Evolutionary conservation across 2,113 vertebrate genomes (phyloP).

Genomic region (Sturnira hondurensis): DNA sequence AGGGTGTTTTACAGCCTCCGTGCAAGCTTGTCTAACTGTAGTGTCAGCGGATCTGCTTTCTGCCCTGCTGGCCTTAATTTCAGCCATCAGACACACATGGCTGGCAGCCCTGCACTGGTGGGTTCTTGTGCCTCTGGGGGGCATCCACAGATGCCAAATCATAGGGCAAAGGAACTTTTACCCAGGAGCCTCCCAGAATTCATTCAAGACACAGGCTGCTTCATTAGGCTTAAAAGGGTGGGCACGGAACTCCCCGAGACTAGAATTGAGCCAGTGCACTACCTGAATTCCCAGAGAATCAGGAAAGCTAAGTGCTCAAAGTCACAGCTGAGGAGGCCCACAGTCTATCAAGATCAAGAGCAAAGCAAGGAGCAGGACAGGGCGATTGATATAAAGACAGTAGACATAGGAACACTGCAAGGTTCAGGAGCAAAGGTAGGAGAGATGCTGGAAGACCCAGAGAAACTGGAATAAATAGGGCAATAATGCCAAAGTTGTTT

Average conservation of each 20-base stretch:
- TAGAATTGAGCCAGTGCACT: background rate
- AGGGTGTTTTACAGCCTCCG: slow-evolving; percentile 51
- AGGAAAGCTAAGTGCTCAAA: background rate
- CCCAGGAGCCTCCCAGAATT: background rate
- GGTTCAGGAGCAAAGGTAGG: background rate
- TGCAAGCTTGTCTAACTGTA: slow-evolving; percentile 48
- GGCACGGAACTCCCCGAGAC: background rate
- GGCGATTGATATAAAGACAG: background rate
- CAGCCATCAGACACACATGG: slow-evolving; percentile 63
- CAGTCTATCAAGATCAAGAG: background rate
- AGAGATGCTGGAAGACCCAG: background rate
- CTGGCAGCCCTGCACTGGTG: background rate
- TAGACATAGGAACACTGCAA: background rate
- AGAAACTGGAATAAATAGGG: background rate
- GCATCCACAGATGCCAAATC: slow-evolving; percentile 59
- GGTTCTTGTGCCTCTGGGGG: slow-evolving; percentile 32
- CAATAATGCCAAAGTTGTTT: background rate
- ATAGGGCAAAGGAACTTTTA: slow-evolving; percentile 67
- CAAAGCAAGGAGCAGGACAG: background rate
- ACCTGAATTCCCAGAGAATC: background rate
- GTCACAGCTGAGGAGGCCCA: background rate
- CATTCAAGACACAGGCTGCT: background rate
- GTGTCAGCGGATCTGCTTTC: slow-evolving; percentile 53
- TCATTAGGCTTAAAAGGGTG: background rate
- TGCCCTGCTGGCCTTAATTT: slow-evolving; percentile 69